Conservation (phyloP, 2,113 vertebrate genomes). For the Piprites chloris region DNA sequence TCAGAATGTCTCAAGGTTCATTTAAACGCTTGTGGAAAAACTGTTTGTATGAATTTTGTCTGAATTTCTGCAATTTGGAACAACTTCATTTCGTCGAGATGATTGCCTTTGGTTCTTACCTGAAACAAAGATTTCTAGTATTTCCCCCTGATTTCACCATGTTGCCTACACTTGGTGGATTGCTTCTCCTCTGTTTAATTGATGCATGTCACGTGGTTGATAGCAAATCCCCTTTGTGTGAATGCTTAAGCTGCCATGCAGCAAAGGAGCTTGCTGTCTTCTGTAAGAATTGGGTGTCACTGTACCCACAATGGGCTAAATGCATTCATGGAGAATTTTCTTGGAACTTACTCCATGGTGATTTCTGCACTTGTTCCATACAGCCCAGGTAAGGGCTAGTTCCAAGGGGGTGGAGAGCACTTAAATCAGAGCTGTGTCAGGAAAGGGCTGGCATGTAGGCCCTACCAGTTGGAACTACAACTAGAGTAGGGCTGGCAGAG, state of each 20-base stretch:
- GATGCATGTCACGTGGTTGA: rapidly evolving
- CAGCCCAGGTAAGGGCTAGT: not conserved
- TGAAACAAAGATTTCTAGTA: not conserved
- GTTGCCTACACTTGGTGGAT: not conserved
- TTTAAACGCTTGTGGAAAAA: not conserved
- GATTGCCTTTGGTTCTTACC: not conserved
- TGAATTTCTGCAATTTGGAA: not conserved
- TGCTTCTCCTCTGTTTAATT: not conserved
- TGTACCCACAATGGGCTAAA: not conserved
- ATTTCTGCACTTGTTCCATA: not conserved
- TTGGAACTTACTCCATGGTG: not conserved
- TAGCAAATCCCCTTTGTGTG: not conserved
- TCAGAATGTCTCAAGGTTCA: not conserved
- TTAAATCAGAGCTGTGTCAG: not conserved
- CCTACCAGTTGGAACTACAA: not conserved
- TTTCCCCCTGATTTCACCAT: not conserved
- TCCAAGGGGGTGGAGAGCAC: rapidly evolving
- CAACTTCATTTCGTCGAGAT: not conserved
- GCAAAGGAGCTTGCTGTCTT: not conserved
- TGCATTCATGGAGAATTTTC: not conserved
- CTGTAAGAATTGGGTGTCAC: not conserved
- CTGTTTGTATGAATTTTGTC: not conserved
- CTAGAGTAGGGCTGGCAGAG: not conserved
- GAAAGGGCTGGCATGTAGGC: not conserved
- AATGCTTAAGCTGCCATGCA: not conserved